Percentiles rank a stretch among this genome's conserved stretches.
phyloP scores from a whole-genome alignment of 2,113 vertebrate genomes.

The Carassius gibelio region DNA sequence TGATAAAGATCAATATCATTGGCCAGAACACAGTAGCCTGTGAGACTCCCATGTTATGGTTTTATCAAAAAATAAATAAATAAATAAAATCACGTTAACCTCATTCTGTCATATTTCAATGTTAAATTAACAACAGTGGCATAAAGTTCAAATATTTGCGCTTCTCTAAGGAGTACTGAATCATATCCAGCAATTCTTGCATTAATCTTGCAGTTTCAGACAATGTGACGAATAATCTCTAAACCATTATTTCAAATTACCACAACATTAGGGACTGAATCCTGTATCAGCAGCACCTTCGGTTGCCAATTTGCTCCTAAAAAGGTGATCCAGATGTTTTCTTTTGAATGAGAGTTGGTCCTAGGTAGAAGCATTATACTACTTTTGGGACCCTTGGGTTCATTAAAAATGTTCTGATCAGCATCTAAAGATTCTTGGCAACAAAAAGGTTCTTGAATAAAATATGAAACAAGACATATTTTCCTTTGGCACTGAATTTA shows the following conservation, averaged over 20 bases:
- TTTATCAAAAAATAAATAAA: not conserved
- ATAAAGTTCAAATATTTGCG: not conserved
- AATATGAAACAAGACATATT: not conserved
- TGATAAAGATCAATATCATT: not conserved
- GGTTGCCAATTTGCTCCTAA: not conserved
- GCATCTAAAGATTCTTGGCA: not conserved
- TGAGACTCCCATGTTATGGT: not conserved
- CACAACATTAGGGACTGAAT: conserved; percentile 11
- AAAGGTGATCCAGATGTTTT: not conserved
- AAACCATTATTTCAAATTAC: not conserved
- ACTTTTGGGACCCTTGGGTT: not conserved
- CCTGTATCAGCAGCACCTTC: conserved; percentile 28
- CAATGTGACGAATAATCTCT: not conserved
- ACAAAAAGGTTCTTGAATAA: not conserved
- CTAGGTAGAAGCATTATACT: not conserved
- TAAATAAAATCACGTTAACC: not conserved
- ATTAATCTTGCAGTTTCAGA: not conserved
- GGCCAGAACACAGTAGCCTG: not conserved
- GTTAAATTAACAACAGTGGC: not conserved
- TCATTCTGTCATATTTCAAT: not conserved
- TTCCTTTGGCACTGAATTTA: conserved; percentile 12
- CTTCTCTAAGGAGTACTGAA: not conserved
- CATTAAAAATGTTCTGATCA: not conserved
- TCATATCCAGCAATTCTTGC: not conserved
- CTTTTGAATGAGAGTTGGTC: conserved; percentile 1